These are phyloP conservation scores for Chrysaora quinquecirrha DNA, from an alignment of 30 jellyfish, hydroid and myxozoan species.

Conservation along the genomic window DNA sequence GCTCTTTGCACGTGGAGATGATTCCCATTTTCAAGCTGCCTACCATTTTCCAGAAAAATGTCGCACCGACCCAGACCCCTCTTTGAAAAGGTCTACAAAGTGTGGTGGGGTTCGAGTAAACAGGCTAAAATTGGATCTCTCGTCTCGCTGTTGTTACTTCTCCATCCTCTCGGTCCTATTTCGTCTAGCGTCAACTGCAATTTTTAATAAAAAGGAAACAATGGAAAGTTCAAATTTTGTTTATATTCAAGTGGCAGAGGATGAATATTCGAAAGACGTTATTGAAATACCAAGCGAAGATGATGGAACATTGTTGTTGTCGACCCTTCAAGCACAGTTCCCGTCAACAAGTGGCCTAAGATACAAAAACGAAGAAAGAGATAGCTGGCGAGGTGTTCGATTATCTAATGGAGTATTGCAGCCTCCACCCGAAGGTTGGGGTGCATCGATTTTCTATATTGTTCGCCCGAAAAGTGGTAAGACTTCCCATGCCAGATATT, in stretches of 20 bases:
- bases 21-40: no score
- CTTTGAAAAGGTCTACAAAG: no score
- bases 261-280: slow-evolving; percentile 58
- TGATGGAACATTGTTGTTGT: slow-evolving; percentile 75
- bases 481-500: background rate
- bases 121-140: no score
- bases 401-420: slow-evolving; percentile 67
- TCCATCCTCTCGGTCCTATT: no score
- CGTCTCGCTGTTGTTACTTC: no score
- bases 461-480: slow-evolving; percentile 86
- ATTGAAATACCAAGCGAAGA: slow-evolving; percentile 92
- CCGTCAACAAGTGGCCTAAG: slow-evolving; percentile 93
- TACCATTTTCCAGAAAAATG: no score
- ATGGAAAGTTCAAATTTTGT: slow-evolving; percentile 40
- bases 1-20: no score
- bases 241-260: slow-evolving; percentile 80
- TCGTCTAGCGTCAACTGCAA: no score
- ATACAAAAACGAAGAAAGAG: slow-evolving; percentile 62
- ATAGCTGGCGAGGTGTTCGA: slow-evolving; percentile 90
- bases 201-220: no score
- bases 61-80: no score
- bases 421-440: slow-evolving; percentile 97
- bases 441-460: slow-evolving; percentile 53
- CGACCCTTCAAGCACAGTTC: slow-evolving; percentile 90
- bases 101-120: no score